phyloP scores from a whole-genome alignment of 2,113 vertebrate species.

The Peromyscus maniculatus region DNA sequence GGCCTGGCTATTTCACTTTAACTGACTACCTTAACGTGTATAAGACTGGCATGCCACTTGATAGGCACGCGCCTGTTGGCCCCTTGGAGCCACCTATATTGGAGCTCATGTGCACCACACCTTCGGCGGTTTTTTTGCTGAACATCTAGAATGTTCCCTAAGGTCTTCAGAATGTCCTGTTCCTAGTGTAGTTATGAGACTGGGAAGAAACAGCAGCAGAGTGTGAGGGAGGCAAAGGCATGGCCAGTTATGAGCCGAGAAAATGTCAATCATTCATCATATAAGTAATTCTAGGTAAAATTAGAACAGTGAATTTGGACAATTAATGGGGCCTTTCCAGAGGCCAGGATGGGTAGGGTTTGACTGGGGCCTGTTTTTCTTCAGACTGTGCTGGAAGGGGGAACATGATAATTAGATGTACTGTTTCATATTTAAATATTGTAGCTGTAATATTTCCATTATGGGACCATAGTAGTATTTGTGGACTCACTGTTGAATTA shows the following conservation, averaged over 20 bases:
- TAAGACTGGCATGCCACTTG: constrained; percentile 70
- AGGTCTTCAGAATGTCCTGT: neutral
- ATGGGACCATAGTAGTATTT: neutral
- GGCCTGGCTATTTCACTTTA: constrained; percentile 62
- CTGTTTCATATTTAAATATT: neutral
- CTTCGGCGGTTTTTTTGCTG: neutral
- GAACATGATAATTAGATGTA: neutral
- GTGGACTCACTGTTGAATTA: neutral
- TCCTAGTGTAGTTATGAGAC: neutral
- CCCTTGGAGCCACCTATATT: constrained; percentile 6
- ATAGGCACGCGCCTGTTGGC: constrained; percentile 67
- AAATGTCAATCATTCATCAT: neutral
- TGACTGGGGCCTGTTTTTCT: neutral
- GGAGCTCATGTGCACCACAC: constrained; percentile 67
- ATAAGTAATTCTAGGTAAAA: neutral
- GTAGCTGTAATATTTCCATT: neutral
- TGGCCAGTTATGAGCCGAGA: neutral
- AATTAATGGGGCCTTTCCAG: constrained; percentile 33
- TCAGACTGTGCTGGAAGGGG: neutral
- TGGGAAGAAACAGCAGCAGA: too few relatives aligned
- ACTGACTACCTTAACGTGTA: constrained; percentile 73
- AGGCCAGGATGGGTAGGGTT: neutral
- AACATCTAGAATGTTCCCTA: neutral
- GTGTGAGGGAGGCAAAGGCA: neutral
- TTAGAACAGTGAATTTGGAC: constrained; percentile 7